A percentile compares a stretch with the other conserved stretches of the same genome.
phyloP scores from a whole-genome alignment of 2,797 vertebrate species.

The Lepus townsendii region DNA sequence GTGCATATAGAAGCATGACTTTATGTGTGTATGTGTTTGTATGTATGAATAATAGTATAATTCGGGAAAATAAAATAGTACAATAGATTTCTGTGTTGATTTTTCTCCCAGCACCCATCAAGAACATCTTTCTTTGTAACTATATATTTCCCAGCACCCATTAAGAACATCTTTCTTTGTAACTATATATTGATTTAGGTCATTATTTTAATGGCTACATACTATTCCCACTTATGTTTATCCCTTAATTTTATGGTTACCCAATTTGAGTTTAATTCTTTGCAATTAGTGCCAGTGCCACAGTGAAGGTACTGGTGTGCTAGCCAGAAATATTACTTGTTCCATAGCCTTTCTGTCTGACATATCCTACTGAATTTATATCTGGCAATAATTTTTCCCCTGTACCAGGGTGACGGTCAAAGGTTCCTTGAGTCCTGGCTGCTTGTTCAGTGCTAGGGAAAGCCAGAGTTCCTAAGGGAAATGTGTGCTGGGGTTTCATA shows the following conservation, averaged over 20 bases:
- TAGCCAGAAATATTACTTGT: background rate
- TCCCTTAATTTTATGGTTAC: background rate
- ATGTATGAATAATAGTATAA: background rate
- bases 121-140: constrained; percentile 34
- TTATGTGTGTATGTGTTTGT: background rate
- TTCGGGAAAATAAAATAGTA: background rate
- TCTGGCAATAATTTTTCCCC: background rate
- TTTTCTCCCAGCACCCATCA: constrained; percentile 28
- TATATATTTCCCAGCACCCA: background rate
- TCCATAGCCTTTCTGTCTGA: background rate
- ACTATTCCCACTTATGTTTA: background rate
- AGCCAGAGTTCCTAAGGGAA: constrained; percentile 45
- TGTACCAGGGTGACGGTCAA: background rate
- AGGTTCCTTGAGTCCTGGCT: background rate
- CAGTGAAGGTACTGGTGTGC: background rate
- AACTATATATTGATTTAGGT: background rate
- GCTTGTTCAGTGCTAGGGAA: background rate
- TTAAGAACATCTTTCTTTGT: constrained; percentile 30
- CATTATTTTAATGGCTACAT: background rate
- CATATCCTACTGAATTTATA: background rate
- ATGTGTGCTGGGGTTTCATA: background rate
- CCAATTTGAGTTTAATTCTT: constrained; percentile 30
- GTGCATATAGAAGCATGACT: background rate
- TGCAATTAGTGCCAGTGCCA: background rate
- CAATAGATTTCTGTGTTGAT: background rate